A percentile compares a stretch with the other conserved stretches of the same genome.
Evolutionary conservation across 2,888 invertebrate genomes (phyloP).

Genomic region (Dyspetes luteomarginatus): DNA sequence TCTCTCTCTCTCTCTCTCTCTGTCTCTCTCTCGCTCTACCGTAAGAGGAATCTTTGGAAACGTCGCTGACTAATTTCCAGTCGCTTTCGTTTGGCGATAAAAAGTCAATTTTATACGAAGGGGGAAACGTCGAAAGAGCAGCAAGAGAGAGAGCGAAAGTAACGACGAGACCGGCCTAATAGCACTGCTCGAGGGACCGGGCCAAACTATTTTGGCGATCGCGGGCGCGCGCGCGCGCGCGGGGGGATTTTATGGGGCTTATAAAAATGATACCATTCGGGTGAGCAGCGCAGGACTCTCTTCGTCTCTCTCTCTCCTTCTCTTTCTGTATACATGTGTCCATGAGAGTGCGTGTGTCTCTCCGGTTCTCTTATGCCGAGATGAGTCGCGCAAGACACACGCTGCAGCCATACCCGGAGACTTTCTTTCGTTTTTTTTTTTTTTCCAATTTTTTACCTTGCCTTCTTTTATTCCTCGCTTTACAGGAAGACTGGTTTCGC

Average conservation of each 20-base stretch:
- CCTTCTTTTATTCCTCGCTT: slow-evolving; percentile 62
- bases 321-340: not conserved
- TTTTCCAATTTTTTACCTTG: slow-evolving; percentile 34
- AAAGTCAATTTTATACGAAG: slow-evolving; percentile 76
- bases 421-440: slow-evolving; percentile 36
- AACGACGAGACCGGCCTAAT: slow-evolving; percentile 62
- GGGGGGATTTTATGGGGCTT: slow-evolving; percentile 79
- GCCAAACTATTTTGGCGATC: slow-evolving; percentile 69
- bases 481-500: slow-evolving; percentile 67
- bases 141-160: slow-evolving; percentile 52
- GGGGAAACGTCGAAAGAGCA: slow-evolving; percentile 36
- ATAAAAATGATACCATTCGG: slow-evolving; percentile 79
- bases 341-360: slow-evolving; percentile 28
- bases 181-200: slow-evolving; percentile 68
- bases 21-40: slow-evolving; percentile 2
- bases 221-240: slow-evolving; percentile 55
- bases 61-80: slow-evolving; percentile 77
- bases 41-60: slow-evolving; percentile 70
- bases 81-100: slow-evolving; percentile 74
- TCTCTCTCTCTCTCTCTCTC: slow-evolving; percentile 24
- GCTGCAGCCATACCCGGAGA: slow-evolving; percentile 51
- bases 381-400: slow-evolving; percentile 62
- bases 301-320: not conserved
- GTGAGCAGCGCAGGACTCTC: slow-evolving; percentile 51
- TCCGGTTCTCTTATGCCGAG: slow-evolving; percentile 29